Conservation (phyloP, 2,888 invertebrate genomes). For the Metellina segmentata region DNA sequence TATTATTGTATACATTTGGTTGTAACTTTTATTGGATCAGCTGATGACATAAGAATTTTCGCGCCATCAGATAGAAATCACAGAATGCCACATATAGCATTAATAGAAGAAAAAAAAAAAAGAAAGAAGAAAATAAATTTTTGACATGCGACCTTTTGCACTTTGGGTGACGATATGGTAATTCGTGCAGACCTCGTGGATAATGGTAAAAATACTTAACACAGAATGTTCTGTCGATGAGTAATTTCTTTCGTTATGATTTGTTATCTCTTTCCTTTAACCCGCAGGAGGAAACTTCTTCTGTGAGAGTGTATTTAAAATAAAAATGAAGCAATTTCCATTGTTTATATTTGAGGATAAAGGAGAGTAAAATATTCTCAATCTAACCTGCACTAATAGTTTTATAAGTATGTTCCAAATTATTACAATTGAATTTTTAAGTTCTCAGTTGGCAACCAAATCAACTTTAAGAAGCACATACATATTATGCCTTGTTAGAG, state of each 20-base stretch:
- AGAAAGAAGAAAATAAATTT: no score
- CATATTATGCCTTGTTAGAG: no score
- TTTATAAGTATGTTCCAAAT: neutral
- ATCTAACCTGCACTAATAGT: neutral
- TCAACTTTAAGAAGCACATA: no score
- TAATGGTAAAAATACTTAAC: neutral
- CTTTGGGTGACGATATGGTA: no score
- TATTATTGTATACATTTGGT: no score
- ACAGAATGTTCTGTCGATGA: neutral
- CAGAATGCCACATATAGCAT: no score
- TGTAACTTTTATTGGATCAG: no score
- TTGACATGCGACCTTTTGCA: no score
- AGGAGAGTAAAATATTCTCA: neutral
- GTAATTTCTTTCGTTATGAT: neutral
- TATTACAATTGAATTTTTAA: neutral
- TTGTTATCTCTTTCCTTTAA: neutral
- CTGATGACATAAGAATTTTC: no score
- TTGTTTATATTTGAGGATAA: neutral
- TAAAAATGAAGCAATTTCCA: neutral
- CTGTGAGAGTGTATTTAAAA: neutral
- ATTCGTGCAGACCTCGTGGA: slow-evolving; percentile 12
- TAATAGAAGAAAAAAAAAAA: no score
- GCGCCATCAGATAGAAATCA: no score
- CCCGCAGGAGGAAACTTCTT: neutral
- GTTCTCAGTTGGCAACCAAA: no score